These are phyloP conservation scores for Boulengeromyrus knoepffleri DNA, from an alignment of 2,113 vertebrate genomes.

Conservation along the genomic window DNA sequence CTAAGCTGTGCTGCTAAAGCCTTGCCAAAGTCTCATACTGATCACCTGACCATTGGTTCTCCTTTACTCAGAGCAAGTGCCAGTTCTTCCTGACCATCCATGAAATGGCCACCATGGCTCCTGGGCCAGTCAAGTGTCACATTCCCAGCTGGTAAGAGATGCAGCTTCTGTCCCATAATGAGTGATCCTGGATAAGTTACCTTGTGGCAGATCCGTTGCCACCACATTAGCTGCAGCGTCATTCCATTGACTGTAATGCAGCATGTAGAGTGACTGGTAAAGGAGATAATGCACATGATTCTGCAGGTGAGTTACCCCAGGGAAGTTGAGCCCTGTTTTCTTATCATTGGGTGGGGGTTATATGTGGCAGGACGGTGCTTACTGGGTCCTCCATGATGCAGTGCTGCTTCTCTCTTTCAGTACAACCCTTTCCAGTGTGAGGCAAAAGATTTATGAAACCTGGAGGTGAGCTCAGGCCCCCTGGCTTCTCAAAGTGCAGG, in stretches of 20 bases:
- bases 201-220: background rate
- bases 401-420: background rate
- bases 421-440: background rate
- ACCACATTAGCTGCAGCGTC: no score
- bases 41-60: background rate
- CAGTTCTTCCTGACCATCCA: slow-evolving; percentile 5
- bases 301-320: background rate
- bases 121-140: background rate
- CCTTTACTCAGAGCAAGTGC: slow-evolving; percentile 4
- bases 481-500: background rate
- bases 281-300: background rate
- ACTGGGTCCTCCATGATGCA: background rate
- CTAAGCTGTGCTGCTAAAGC: background rate
- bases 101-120: background rate
- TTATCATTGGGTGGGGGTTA: background rate
- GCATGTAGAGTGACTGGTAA: background rate
- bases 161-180: background rate
- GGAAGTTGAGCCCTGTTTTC: background rate
- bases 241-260: background rate
- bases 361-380: no score
- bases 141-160: slow-evolving; percentile 18
- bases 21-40: background rate
- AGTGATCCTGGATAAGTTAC: background rate
- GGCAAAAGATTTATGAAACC: background rate
- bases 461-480: slow-evolving; percentile 8